phyloP scores from a whole-genome alignment of 1,140 invertebrate species.

The Coelopa frigida region DNA sequence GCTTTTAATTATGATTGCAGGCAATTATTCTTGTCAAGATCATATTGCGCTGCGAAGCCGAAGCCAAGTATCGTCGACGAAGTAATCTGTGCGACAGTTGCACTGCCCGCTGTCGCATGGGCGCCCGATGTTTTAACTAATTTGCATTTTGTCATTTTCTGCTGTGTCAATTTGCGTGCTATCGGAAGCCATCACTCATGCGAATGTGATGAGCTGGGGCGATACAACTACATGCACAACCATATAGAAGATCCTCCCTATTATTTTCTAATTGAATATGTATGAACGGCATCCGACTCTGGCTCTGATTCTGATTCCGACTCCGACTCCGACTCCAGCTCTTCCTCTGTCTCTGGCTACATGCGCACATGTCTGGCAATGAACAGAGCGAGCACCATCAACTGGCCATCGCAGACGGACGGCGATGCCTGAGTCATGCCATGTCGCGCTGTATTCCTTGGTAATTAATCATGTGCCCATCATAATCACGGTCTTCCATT shows the following conservation, averaged over 20 bases:
- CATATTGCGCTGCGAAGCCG: slow-evolving; percentile 1
- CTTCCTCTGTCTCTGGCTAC: not conserved
- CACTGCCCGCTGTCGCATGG: not conserved
- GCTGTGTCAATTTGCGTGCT: slow-evolving; percentile 11
- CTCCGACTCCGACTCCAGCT: not conserved
- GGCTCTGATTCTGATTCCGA: slow-evolving; percentile 2
- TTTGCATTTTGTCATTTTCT: slow-evolving; percentile 9
- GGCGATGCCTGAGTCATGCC: too few species aligned
- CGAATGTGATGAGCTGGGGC: not conserved
- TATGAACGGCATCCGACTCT: too few species aligned
- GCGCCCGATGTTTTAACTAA: not conserved
- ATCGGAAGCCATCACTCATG: not conserved
- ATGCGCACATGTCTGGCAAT: not conserved
- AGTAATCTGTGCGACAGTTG: too few species aligned
- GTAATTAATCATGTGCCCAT: slow-evolving; percentile 11
- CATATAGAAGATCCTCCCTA: too few species aligned
- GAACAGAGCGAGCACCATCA: too few species aligned
- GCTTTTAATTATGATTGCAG: slow-evolving; percentile 9
- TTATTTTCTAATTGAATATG: not conserved
- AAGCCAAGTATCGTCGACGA: not conserved
- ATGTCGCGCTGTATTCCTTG: slow-evolving; percentile 11
- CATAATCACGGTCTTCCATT: slow-evolving; percentile 5
- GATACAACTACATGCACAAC: too few species aligned
- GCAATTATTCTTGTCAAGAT: slow-evolving; percentile 12
- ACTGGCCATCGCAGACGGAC: not conserved